Conservation (phyloP, 2,888 invertebrate genomes). For the Orthosia incerta region DNA sequence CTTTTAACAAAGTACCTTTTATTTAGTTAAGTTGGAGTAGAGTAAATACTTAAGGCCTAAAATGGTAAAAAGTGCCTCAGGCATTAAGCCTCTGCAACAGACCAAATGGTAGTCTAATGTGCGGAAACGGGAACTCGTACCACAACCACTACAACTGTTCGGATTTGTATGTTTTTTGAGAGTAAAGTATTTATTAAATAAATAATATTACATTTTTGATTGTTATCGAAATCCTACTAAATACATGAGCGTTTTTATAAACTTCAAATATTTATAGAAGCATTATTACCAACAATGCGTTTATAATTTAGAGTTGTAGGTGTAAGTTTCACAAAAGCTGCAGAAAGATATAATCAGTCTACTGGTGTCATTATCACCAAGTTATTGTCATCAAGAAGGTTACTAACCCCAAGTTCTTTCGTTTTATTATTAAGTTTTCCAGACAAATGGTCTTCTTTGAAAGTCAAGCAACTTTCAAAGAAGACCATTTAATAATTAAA, state of each 20-base stretch:
- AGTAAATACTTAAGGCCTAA: too few species aligned
- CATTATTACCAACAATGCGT: background rate
- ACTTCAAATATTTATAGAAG: background rate
- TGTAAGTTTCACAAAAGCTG: slow-evolving; percentile 15
- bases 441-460: slow-evolving; percentile 22
- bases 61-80: too few species aligned
- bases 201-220: too few species aligned
- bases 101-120: too few species aligned
- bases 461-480: slow-evolving; percentile 46
- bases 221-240: too few species aligned
- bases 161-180: too few species aligned
- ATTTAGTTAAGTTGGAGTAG: too few species aligned
- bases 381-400: slow-evolving; percentile 13
- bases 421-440: slow-evolving; percentile 49
- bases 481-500: slow-evolving; percentile 53
- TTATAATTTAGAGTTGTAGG: background rate
- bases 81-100: too few species aligned
- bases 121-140: too few species aligned
- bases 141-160: too few species aligned
- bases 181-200: too few species aligned
- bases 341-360: slow-evolving; percentile 10
- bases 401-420: slow-evolving; percentile 13
- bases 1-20: too few species aligned
- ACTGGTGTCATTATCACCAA: background rate
- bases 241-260: background rate